Base-by-base conservation (phyloP, 2,888 invertebrate genomes). In the Eristalis arbustorum region DNA sequence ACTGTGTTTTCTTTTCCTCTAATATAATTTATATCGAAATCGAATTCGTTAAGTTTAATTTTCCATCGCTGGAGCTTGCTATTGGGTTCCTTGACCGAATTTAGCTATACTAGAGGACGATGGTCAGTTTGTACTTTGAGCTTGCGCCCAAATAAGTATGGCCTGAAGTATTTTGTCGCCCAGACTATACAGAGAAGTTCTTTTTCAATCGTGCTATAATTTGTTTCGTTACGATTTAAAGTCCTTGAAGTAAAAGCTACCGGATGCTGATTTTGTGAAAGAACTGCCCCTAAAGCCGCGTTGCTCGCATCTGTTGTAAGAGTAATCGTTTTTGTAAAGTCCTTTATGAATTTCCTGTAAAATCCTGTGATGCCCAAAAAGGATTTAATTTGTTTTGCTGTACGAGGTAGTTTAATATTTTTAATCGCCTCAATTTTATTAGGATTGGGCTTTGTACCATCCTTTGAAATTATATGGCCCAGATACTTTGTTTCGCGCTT, bases 91-190 rank as follows among this genome's bases (percentile, higher is more conserved):
- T 92, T 91, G 0, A 91, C 37, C 0, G 88, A 90, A 89, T 91
- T 90, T 0, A 92, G 68, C 91, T 91, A 92, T 3, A 88, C 88
- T 2, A 92, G 71, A 0, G 91, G 91, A 72, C 90, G 85, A 76
- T 92, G 92, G 66, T 93, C 92, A 0, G 91, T 92, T 3, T 90
- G 89, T 0, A 93, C 91, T 0, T 75, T 89, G 28, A 93, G 92
- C 72, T 89, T 89, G 40, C 1, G 14, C 40, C 40, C 25, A 40
- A 42, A 42, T 42, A 42, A 42, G 34, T 11, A 37, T 37, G 34
- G 34, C 5, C 34, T 37, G 34, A 37, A 37, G 11, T 37, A 37
- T 37, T 37, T 37, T 37, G 34, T 37, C 5, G 34, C 34, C 34
- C 34, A 37, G 10, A 11, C 34, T 37, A 37, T 37, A 37, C 34